Evolutionary conservation across 2,113 vertebrate genomes (phyloP).

Genomic region (Sinocyclocheilus rhinocerous): DNA sequence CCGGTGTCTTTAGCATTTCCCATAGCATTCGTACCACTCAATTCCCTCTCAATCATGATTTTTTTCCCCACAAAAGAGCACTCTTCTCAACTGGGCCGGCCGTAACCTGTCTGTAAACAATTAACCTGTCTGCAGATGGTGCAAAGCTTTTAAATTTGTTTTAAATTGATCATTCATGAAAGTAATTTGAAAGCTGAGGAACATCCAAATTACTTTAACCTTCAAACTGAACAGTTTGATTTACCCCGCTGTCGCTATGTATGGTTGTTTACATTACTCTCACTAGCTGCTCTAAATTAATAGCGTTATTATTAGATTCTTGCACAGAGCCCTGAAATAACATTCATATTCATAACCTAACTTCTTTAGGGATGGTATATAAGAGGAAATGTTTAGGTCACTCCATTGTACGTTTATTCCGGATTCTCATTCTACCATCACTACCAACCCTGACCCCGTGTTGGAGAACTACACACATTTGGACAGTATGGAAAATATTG

Average conservation of each 20-base stretch:
- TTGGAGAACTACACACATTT: too few species aligned
- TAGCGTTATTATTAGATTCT: not conserved
- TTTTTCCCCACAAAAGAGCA: not conserved
- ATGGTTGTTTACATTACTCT: not conserved
- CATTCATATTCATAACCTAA: not conserved
- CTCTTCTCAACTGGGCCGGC: not conserved
- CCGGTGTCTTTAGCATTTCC: not conserved
- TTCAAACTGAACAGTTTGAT: not conserved
- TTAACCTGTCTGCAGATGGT: constrained; percentile 5
- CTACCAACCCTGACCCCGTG: not conserved
- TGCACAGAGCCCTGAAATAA: not conserved
- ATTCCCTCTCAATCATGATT: constrained; percentile 5
- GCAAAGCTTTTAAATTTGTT: not conserved
- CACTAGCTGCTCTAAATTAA: not conserved
- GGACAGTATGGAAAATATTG: not conserved
- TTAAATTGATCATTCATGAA: constrained; percentile 9
- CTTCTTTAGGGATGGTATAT: not conserved
- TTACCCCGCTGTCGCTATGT: not conserved
- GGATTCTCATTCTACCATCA: not conserved
- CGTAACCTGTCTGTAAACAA: not conserved
- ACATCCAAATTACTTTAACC: constrained; percentile 10
- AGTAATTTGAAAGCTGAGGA: not conserved
- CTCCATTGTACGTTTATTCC: not conserved
- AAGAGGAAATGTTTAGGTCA: not conserved
- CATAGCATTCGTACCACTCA: not conserved